Evolutionary conservation across 2,113 vertebrate species (phyloP).

Genomic region (Cinclus cinclus): DNA sequence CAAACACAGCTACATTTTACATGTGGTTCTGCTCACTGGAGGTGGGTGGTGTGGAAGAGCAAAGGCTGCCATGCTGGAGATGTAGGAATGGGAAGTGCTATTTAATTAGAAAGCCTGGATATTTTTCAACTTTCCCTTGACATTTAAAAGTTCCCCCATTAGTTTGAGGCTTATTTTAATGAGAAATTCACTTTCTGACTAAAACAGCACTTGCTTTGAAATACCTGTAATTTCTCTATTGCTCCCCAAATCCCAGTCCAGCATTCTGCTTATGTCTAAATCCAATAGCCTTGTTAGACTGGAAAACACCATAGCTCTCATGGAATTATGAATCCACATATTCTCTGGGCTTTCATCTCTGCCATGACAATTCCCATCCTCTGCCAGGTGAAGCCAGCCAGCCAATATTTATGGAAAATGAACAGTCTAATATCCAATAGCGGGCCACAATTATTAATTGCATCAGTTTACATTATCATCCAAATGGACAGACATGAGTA

Average conservation of each 20-base stretch:
- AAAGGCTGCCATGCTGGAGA: not conserved
- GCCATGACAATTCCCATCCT: conserved; percentile 59
- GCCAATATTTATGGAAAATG: conserved; percentile 42
- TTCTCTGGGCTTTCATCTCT: conserved; percentile 62
- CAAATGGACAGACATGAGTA: conserved; percentile 31
- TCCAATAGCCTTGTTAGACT: conserved; percentile 41
- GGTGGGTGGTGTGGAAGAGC: not conserved
- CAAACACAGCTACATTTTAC: not conserved
- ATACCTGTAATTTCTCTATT: conserved; percentile 6
- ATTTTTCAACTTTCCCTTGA: not conserved
- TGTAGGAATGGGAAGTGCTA: not conserved
- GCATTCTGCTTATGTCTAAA: conserved; percentile 54
- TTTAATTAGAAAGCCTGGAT: not conserved
- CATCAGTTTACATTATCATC: conserved; percentile 51
- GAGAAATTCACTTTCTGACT: conserved; percentile 29
- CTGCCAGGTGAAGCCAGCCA: conserved; percentile 66
- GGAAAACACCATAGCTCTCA: conserved; percentile 56
- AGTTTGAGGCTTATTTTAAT: not conserved
- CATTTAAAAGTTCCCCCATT: not conserved
- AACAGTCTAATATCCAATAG: conserved; percentile 64
- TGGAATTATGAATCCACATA: conserved; percentile 47
- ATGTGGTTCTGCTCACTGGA: not conserved
- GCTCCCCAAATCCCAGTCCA: conserved; percentile 13
- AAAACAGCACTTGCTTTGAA: conserved; percentile 42
- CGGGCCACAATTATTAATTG: conserved; percentile 41